These are phyloP conservation scores for Daboia siamensis DNA, from an alignment of 2,113 vertebrate genomes.

Conservation along the genomic window DNA sequence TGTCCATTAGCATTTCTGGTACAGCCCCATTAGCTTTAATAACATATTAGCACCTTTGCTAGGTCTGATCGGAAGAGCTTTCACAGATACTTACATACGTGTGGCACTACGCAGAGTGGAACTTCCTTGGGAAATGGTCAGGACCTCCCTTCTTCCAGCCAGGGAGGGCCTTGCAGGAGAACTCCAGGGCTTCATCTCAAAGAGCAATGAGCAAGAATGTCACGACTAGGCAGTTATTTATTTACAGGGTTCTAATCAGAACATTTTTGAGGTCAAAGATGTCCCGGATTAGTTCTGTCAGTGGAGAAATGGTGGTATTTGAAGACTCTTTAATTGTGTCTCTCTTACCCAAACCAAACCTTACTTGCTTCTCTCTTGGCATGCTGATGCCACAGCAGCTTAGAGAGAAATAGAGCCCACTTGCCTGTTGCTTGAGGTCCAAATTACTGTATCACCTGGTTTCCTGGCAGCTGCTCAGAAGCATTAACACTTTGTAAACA, in stretches of 20 bases:
- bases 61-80: constrained; percentile 71
- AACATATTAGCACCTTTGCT: constrained; percentile 77
- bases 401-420: not conserved
- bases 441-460: fast-evolving
- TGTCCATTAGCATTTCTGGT: constrained; percentile 79
- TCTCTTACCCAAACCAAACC: not conserved
- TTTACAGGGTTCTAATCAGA: not conserved
- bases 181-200: not conserved
- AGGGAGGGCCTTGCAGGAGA: not conserved
- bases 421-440: fast-evolving
- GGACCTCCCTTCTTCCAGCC: not conserved
- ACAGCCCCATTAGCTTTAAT: constrained; percentile 82
- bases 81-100: not conserved
- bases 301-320: not conserved
- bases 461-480: fast-evolving
- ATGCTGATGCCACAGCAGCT: fast-evolving
- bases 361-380: not conserved
- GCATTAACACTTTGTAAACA: not conserved
- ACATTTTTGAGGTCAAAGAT: not conserved
- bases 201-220: not conserved
- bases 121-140: not conserved
- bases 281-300: not conserved
- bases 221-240: no score
- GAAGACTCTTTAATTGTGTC: not conserved
- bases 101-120: not conserved